Base-by-base conservation (phyloP, 2,113 vertebrate genomes). In the Podiceps cristatus region DNA sequence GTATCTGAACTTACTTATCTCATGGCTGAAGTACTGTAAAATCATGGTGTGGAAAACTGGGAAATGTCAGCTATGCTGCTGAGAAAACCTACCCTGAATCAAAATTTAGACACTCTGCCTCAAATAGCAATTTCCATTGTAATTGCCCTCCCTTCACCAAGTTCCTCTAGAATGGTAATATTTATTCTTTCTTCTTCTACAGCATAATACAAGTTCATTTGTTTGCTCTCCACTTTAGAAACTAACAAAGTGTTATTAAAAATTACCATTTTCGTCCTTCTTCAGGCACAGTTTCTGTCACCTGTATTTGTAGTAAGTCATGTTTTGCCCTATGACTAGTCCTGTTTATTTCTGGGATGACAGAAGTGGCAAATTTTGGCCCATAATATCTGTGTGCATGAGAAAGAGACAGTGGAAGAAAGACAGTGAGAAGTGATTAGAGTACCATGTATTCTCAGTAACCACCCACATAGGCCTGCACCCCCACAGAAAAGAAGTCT, bases 271-370 rank as follows among this genome's bases (percentile, higher is more conserved):
- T 88, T 77, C 59, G 4, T n/a, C 11, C 24, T 73, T 60, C 72
- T 94, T 78, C 62, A 78, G 55, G 27, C 81, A 73, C 17, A 49
- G 23, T 78, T 96, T 76, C 35, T 86, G 75, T 89, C 76, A 85
- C 33, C 90, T 84, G 31, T 49, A 83, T 86, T 85, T 81, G 74
- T 44, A 87, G 29, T 35, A 93, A 92, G 63, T 86, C 75, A 59
- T 74, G 52, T 88, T 95, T 90, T 95, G 75, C 90, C 90, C 92
- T 93, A 53, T 95, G 94, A 93, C 88, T 92, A 88, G 67, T 86
- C 24, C 19, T 88, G 63, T 86, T 94, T 97, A 95, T 97, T 92
- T 94, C 86, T 96, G 76, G 23, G 24, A 66, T 89, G 76, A 91
- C 73, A 87, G 49, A 88, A 95, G 73, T 60, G 69, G 86, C 60